Evolutionary conservation across 2,113 vertebrate genomes (phyloP).

Genomic region (Galeopterus variegatus): DNA sequence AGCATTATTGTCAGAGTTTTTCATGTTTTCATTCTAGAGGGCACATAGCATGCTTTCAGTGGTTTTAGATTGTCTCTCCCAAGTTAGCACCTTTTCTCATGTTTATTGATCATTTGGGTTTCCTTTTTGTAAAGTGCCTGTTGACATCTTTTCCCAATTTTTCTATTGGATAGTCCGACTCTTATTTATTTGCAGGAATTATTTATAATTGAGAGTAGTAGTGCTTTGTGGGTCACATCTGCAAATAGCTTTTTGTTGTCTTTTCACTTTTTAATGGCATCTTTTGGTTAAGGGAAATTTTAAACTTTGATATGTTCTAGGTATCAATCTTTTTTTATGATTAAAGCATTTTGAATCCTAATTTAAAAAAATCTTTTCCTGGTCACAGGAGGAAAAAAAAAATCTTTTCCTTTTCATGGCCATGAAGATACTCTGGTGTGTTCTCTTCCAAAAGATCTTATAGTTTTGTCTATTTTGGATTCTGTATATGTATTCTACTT

Average conservation of each 20-base stretch:
- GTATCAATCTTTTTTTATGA: not conserved
- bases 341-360: not conserved
- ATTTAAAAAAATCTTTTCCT: not conserved
- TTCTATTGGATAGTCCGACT: not conserved
- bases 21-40: rapidly evolving
- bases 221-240: not conserved
- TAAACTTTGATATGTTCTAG: not conserved
- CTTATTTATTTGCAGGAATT: not conserved
- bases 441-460: not conserved
- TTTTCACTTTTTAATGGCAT: not conserved
- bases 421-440: not conserved
- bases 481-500: not conserved
- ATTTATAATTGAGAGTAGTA: not conserved
- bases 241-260: not conserved
- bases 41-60: no score
- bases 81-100: not conserved
- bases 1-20: not conserved
- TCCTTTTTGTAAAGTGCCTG: not conserved
- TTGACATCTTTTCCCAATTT: not conserved
- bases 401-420: not conserved
- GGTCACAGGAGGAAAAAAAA: not conserved
- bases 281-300: not conserved
- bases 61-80: no score
- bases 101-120: no score
- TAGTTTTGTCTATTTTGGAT: not conserved